Evolutionary conservation across 2,797 vertebrate species (phyloP).

Genomic region (Clarias laeviceps): DNA sequence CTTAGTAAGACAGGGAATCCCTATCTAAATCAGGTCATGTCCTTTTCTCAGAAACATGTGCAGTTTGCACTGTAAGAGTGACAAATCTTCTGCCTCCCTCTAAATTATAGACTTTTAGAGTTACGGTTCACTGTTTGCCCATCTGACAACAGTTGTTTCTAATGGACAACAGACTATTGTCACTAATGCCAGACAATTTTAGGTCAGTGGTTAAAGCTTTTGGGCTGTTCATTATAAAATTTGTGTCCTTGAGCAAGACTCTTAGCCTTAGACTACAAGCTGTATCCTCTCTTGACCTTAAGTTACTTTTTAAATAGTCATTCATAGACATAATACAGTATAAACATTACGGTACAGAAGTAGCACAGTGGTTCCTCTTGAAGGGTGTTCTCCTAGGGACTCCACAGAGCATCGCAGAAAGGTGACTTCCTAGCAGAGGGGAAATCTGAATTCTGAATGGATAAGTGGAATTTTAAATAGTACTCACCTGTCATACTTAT

Average conservation of each 20-base stretch:
- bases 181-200: background rate
- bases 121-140: background rate
- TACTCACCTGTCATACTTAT: background rate
- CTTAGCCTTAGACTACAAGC: background rate
- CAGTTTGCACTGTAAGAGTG: too few relatives aligned
- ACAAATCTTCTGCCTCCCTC: background rate
- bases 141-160: background rate
- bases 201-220: background rate
- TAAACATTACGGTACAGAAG: background rate
- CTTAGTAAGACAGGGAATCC: background rate
- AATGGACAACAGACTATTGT: background rate
- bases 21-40: background rate
- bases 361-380: background rate
- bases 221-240: background rate
- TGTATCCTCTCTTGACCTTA: background rate
- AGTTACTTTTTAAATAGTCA: background rate
- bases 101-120: background rate
- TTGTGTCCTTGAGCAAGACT: background rate
- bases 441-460: background rate
- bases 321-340: background rate
- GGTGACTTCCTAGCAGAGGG: background rate
- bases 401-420: background rate
- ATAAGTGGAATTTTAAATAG: background rate
- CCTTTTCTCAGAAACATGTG: too few relatives aligned
- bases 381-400: background rate